phyloP scores from a whole-genome alignment of 2,888 invertebrate species.

The Ashinkailepas kermadecensis region DNA sequence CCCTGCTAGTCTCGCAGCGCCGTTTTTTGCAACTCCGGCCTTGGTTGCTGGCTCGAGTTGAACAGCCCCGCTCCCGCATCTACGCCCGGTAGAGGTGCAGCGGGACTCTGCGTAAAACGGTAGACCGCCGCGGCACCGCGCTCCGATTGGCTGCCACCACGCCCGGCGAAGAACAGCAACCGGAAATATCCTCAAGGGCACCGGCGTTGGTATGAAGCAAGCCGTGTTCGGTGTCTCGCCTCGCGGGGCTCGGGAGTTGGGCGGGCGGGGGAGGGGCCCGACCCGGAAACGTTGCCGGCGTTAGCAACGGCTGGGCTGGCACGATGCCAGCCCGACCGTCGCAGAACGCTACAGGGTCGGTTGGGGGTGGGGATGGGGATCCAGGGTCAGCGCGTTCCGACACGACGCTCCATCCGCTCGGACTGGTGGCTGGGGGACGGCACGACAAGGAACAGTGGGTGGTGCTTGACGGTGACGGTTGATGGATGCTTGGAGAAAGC shows the following conservation, averaged over 20 bases:
- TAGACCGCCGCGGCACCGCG: not conserved
- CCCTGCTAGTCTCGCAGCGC: not conserved
- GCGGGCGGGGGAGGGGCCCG: not conserved
- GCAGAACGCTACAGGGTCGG: not conserved
- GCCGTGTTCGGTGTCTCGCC: no score
- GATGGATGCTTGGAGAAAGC: no score
- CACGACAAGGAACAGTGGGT: no score
- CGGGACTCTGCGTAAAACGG: not conserved
- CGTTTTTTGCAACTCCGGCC: conserved; percentile 6
- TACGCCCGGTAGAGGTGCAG: not conserved
- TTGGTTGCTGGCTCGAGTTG: not conserved
- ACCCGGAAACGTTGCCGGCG: not conserved
- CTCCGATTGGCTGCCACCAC: not conserved
- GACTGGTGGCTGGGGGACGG: no score
- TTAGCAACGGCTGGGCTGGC: not conserved
- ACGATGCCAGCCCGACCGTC: not conserved
- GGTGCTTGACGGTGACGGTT: no score
- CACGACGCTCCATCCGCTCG: no score
- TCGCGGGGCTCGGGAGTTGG: not conserved
- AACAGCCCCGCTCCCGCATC: not conserved
- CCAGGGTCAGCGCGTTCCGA: no score
- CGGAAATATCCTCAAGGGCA: conserved; percentile 15
- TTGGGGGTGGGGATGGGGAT: no score
- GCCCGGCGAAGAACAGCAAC: not conserved
- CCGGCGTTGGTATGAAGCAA: not conserved